Evolutionary conservation across 2,113 vertebrate genomes (phyloP).

Genomic region (Castor canadensis): DNA sequence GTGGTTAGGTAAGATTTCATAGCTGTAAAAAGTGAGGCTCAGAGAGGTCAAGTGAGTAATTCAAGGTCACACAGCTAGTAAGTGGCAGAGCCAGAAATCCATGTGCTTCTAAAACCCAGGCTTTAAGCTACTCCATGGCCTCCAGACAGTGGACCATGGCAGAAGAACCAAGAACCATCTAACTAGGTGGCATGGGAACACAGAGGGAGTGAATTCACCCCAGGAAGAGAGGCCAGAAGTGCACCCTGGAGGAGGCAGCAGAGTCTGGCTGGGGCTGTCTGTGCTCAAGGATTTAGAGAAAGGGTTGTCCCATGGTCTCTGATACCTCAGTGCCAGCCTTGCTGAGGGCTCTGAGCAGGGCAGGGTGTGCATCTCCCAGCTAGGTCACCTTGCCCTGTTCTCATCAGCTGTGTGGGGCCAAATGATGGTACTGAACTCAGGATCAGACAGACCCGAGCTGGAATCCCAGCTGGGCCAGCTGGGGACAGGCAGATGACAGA

Average conservation of each 20-base stretch:
- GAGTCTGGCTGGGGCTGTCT: neutral
- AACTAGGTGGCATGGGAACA: neutral
- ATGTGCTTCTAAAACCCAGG: neutral
- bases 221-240: no score
- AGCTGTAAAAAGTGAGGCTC: neutral
- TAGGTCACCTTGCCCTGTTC: rapidly evolving
- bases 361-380: neutral
- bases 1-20: neutral
- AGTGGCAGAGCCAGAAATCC: neutral
- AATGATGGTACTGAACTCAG: neutral
- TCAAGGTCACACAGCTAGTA: neutral
- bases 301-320: neutral
- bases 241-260: neutral
- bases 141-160: neutral
- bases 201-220: neutral
- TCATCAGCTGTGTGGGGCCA: neutral
- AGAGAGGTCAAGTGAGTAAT: neutral
- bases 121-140: neutral
- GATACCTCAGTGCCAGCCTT: neutral
- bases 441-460: neutral
- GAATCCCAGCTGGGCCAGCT: neutral
- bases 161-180: rapidly evolving
- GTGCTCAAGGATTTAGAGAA: neutral
- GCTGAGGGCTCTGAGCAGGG: neutral
- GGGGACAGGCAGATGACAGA: neutral